Evolutionary conservation across 2,797 vertebrate genomes (phyloP).

Genomic region (Dipus sagitta): DNA sequence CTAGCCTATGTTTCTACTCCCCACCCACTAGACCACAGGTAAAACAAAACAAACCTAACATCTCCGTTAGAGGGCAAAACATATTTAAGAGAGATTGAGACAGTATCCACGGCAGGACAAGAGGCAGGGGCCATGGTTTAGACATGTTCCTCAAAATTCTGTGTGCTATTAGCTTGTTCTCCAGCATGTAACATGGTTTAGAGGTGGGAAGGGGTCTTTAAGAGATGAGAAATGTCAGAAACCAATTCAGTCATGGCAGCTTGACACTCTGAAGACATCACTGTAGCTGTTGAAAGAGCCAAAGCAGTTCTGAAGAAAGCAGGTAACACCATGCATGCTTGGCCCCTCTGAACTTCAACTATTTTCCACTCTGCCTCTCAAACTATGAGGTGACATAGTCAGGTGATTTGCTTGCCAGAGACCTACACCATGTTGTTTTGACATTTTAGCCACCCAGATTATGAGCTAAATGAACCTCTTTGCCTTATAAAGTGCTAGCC

Average conservation of each 20-base stretch:
- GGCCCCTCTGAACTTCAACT: no score
- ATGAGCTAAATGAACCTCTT: neutral
- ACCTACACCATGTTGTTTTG: neutral
- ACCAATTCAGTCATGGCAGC: neutral
- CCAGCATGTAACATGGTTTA: neutral
- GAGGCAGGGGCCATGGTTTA: neutral
- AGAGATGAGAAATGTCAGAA: neutral
- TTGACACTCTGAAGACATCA: neutral
- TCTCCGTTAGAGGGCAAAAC: constrained; percentile 14
- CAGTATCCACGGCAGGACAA: neutral
- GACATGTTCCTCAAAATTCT: neutral
- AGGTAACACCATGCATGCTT: no score
- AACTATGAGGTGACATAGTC: neutral
- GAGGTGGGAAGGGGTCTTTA: neutral
- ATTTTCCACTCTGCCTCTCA: neutral
- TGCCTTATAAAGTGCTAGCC: neutral
- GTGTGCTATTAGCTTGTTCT: neutral
- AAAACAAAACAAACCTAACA: neutral
- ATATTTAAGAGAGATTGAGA: neutral
- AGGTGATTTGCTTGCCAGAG: neutral
- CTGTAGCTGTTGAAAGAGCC: neutral
- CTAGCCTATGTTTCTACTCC: neutral
- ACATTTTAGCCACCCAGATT: neutral
- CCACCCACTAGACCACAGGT: neutral
- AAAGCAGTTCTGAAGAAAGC: neutral